These are phyloP conservation scores for Antrozous pallidus DNA, from an alignment of 2,797 vertebrate species.

Conservation along the genomic window DNA sequence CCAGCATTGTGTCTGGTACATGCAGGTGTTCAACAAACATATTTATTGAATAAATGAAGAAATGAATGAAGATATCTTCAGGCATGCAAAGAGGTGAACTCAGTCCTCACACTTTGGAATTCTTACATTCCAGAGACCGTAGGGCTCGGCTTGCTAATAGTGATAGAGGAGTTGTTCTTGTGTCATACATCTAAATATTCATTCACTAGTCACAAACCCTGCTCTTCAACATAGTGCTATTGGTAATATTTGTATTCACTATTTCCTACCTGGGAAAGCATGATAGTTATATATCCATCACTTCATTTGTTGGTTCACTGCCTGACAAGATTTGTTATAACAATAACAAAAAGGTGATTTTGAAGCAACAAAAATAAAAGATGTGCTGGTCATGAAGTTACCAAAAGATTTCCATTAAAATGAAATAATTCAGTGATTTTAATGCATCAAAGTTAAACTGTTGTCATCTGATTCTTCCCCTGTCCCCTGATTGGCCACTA, in stretches of 20 bases:
- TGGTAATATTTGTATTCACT: not conserved
- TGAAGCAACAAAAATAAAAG: not conserved
- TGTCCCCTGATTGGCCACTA: not conserved
- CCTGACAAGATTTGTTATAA: not conserved
- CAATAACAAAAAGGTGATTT: not conserved
- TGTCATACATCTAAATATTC: not conserved
- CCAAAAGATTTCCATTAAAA: not conserved
- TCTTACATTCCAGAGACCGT: not conserved
- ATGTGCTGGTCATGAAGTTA: not conserved
- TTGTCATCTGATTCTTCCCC: not conserved
- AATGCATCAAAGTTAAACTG: not conserved
- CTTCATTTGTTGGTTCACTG: not conserved
- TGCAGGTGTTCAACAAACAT: not conserved
- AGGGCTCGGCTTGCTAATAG: too few species aligned
- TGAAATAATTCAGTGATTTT: conserved; percentile 7
- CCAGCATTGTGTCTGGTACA: not conserved
- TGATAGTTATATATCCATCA: not conserved
- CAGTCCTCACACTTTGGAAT: not conserved
- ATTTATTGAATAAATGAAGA: not conserved
- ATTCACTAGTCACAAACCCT: not conserved
- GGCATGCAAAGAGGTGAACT: not conserved
- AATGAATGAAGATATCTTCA: not conserved
- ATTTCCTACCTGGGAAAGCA: not conserved
- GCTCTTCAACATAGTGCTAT: not conserved
- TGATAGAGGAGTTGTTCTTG: not conserved